Base-by-base conservation (phyloP, 1,140 invertebrate species). In the Drosophila trapezifrons region DNA sequence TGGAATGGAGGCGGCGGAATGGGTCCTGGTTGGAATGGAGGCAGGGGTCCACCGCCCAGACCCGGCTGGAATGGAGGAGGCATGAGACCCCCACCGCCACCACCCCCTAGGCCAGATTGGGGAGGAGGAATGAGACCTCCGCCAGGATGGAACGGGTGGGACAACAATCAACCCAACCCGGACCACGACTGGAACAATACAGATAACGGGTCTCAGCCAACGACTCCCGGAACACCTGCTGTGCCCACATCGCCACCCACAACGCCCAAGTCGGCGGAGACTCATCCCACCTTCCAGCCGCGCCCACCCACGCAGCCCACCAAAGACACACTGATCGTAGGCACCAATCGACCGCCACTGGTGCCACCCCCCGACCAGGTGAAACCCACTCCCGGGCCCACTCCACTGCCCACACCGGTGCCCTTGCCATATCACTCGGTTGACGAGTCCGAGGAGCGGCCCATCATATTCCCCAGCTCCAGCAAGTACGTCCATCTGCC, bases 401-500 rank as follows among this genome's bases (percentile, higher is more conserved):
- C 18, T 8, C 42, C 47, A 4, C n/a, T 43, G 47, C 32, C 65
- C 8, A 13, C 32, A 0, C 57, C 27, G 0, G n/a, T 38, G 3
- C 75, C 67, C 12, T 1, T 15, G 5, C 47, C 78, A 7, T 37
- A 43, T 18, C 64, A 56, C 15, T 62, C 56, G 4, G 22, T 49
- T 13, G 55, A 83, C 29, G 0, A 9, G 2, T 75, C 80, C 8
- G 40, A 49, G 7, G 32, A 71, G 9, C 65, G 72, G 2, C 22
- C 46, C 43, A 65, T 85, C 17, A 54, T 84, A 32, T 84, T 85
- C 25, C 77, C 81, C 35, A 85, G 25, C 4, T 69, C 78, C 3
- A 32, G 47, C 8, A 29, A 43, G 18, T 77, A 77, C 22, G 22
- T 74, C 7, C 66, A 73, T 3, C 22, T 13, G 13, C 56, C 63